phyloP scores from a whole-genome alignment of 2,888 invertebrate species.

The Eueremaeus valkanovi region DNA sequence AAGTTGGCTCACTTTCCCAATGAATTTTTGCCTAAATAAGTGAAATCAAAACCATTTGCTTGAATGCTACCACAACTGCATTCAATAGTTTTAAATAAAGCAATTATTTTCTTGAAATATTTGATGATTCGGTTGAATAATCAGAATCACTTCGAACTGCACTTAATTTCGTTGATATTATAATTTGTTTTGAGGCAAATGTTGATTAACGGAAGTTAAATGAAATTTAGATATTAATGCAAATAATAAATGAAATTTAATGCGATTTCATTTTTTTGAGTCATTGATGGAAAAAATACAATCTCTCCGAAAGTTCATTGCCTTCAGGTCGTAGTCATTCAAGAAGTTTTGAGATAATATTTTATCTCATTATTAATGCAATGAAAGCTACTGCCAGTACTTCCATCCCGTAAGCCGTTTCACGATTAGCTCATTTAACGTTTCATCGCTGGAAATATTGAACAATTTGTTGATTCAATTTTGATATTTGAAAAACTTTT shows the following conservation, averaged over 20 bases:
- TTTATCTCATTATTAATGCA: slow-evolving; percentile 23
- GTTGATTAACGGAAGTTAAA: too few relatives aligned
- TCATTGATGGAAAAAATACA: neutral
- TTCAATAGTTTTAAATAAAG: too few relatives aligned
- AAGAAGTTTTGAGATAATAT: slow-evolving; percentile 16
- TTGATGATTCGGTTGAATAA: too few relatives aligned
- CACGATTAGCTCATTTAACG: slow-evolving; percentile 1
- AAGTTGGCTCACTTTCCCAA: too few relatives aligned
- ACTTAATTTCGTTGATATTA: too few relatives aligned
- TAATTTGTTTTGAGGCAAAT: too few relatives aligned
- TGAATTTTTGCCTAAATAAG: too few relatives aligned
- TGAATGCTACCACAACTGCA: too few relatives aligned
- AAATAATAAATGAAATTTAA: neutral
- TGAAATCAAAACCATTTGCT: too few relatives aligned
- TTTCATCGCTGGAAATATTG: neutral
- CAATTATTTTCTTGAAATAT: too few relatives aligned
- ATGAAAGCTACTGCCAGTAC: neutral
- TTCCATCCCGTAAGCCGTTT: slow-evolving; percentile 16
- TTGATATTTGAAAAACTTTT: neutral
- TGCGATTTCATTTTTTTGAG: neutral
- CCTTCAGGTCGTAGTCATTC: slow-evolving; percentile 2
- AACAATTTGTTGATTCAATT: neutral
- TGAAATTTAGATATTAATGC: too few relatives aligned
- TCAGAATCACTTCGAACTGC: too few relatives aligned
- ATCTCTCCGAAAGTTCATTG: neutral